Percentiles rank a stretch among this genome's conserved stretches.
Conservation (phyloP, 2,888 invertebrate genomes). For the Herminia tarsipennalis region DNA sequence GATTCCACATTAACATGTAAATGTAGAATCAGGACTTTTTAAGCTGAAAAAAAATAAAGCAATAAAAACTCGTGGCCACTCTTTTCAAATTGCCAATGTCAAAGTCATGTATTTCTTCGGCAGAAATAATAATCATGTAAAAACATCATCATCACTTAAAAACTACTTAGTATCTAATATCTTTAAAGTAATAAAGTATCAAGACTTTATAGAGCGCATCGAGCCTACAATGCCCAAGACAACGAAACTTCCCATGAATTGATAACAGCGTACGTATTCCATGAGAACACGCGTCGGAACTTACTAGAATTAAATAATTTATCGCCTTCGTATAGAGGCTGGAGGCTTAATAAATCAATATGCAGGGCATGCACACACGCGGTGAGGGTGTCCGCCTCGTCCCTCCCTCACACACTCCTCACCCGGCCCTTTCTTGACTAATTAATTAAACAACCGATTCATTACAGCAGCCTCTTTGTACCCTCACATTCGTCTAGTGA, state of each 20-base stretch:
- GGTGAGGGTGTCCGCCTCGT: slow-evolving; percentile 47
- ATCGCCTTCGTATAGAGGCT: slow-evolving; percentile 70
- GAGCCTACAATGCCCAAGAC: not conserved
- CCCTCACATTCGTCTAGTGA: slow-evolving; percentile 82
- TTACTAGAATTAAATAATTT: slow-evolving; percentile 83
- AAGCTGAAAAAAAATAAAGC: no score
- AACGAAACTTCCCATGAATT: slow-evolving; percentile 16
- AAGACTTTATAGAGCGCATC: no score
- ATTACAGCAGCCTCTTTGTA: slow-evolving; percentile 87
- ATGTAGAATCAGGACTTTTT: no score
- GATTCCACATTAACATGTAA: no score
- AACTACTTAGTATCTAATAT: no score
- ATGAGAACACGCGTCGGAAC: slow-evolving; percentile 72
- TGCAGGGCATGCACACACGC: slow-evolving; percentile 81
- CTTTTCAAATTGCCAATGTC: no score
- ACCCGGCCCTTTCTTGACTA: slow-evolving; percentile 85
- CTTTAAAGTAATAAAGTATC: no score
- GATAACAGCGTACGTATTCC: slow-evolving; percentile 34
- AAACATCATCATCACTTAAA: no score
- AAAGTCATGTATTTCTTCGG: no score
- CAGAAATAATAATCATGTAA: no score
- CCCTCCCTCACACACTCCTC: slow-evolving; percentile 31
- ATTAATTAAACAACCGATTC: slow-evolving; percentile 92
- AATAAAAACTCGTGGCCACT: no score
- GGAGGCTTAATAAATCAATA: slow-evolving; percentile 84